Evolutionary conservation across 2,113 vertebrate species (phyloP).

Genomic region (Gambusia affinis): DNA sequence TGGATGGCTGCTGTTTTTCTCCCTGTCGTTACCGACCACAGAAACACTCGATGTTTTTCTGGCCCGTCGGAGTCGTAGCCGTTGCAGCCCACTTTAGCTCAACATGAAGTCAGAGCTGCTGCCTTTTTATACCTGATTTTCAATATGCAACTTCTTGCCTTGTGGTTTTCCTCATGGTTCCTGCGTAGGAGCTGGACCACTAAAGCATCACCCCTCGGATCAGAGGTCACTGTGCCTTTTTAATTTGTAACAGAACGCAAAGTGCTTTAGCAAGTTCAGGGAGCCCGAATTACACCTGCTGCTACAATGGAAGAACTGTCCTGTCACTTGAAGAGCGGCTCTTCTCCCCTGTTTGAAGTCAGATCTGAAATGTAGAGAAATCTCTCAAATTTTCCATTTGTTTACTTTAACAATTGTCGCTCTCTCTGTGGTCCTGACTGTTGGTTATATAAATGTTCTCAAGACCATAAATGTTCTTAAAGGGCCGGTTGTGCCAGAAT

Average conservation of each 20-base stretch:
- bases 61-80: not conserved
- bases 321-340: not conserved
- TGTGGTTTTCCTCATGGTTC: not conserved
- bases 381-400: not conserved
- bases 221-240: conserved; percentile 38
- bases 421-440: too few species aligned
- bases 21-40: not conserved
- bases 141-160: conserved; percentile 20
- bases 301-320: not conserved
- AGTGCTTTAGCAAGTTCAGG: conserved; percentile 4
- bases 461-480: too few species aligned
- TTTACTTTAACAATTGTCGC: too few species aligned
- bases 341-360: not conserved
- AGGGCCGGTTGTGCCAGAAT: too few species aligned
- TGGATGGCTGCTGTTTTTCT: not conserved
- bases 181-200: not conserved
- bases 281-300: not conserved
- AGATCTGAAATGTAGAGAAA: not conserved
- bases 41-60: not conserved
- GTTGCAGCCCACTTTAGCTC: not conserved
- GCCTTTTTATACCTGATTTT: conserved; percentile 2
- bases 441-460: too few species aligned
- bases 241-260: conserved; percentile 10
- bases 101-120: not conserved
- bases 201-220: not conserved